Conservation (phyloP, 2,797 vertebrate genomes). For the Myotis myotis region DNA sequence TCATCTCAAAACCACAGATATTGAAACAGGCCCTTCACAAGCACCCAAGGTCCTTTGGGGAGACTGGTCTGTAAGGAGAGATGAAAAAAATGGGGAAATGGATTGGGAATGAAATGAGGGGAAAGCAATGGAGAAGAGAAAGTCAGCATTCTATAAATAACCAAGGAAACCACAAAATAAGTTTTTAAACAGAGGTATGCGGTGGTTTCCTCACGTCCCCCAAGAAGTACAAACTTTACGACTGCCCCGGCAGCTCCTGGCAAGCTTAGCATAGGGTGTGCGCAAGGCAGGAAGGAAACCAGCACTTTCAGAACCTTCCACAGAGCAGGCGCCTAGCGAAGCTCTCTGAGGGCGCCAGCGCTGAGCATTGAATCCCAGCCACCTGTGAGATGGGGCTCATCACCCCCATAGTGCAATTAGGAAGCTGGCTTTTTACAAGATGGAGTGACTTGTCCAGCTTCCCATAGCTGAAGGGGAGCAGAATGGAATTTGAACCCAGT, state of each 20-base stretch:
- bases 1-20: neutral
- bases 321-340: fast-evolving
- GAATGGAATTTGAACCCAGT: neutral
- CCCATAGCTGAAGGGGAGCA: neutral
- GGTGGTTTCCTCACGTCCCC: slow-evolving; percentile 45
- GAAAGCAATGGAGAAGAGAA: neutral
- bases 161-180: slow-evolving; percentile 59
- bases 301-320: neutral
- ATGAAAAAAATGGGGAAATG: neutral
- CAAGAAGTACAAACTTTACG: neutral
- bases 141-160: slow-evolving; percentile 22
- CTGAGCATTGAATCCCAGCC: neutral
- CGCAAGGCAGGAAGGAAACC: neutral
- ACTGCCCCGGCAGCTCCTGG: neutral
- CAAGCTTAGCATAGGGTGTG: fast-evolving
- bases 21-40: neutral
- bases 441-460: neutral
- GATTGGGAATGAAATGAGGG: slow-evolving; percentile 15
- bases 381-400: fast-evolving
- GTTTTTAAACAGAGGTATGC: slow-evolving; percentile 53
- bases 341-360: fast-evolving
- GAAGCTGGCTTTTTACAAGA: neutral
- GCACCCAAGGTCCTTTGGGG: neutral
- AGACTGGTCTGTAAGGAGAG: slow-evolving; percentile 35
- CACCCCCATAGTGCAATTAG: neutral